A percentile compares a stretch with the other conserved stretches of the same genome.
Evolutionary conservation across 1,140 invertebrate species (phyloP).

Genomic region (Limonius californicus): DNA sequence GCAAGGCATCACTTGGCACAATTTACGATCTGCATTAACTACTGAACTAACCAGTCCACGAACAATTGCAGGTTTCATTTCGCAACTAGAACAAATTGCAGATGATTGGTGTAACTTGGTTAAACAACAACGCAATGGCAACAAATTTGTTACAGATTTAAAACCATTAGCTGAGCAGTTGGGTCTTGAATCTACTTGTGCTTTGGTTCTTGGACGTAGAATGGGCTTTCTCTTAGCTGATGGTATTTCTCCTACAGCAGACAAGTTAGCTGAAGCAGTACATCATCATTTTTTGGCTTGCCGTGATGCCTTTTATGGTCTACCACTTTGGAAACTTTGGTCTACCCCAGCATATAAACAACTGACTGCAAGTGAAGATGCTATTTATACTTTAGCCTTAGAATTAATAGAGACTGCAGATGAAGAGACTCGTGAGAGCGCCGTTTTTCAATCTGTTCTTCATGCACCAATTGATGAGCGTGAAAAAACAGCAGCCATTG

Average conservation of each 20-base stretch:
- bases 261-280: slow-evolving; percentile 62
- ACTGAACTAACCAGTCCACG: slow-evolving; percentile 71
- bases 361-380: slow-evolving; percentile 70
- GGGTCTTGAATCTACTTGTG: slow-evolving; percentile 77
- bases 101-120: slow-evolving; percentile 75
- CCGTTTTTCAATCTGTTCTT: slow-evolving; percentile 73
- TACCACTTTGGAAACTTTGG: slow-evolving; percentile 79
- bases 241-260: slow-evolving; percentile 53
- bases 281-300: slow-evolving; percentile 71
- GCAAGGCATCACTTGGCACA: slow-evolving; percentile 76
- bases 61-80: slow-evolving; percentile 73
- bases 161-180: slow-evolving; percentile 71
- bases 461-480: slow-evolving; percentile 66
- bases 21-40: slow-evolving; percentile 68
- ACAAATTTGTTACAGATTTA: slow-evolving; percentile 56
- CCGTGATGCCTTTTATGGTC: slow-evolving; percentile 75
- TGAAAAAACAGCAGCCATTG: slow-evolving; percentile 79
- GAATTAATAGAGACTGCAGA: slow-evolving; percentile 68
- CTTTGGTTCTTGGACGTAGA: slow-evolving; percentile 69
- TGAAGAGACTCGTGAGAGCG: slow-evolving; percentile 57
- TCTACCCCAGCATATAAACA: slow-evolving; percentile 69
- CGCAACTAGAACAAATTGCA: slow-evolving; percentile 69
- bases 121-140: slow-evolving; percentile 49
- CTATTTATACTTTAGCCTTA: slow-evolving; percentile 79
- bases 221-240: slow-evolving; percentile 72